These are phyloP conservation scores for Heliconius ethilla DNA, from an alignment of 2,888 invertebrate genomes.

Conservation along the genomic window DNA sequence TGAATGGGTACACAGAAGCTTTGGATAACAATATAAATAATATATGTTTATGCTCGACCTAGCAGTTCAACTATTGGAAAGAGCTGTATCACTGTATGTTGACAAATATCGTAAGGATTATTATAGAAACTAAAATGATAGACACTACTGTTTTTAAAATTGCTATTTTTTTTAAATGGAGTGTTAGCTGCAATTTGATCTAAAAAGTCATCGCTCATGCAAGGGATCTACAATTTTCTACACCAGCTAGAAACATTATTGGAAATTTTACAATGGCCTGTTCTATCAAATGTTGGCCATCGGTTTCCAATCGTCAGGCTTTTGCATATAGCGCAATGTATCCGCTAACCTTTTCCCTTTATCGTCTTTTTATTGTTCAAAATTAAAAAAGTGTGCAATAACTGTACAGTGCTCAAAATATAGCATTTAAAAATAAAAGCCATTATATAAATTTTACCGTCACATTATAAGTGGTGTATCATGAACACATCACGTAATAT, in stretches of 20 bases:
- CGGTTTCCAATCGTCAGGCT: neutral
- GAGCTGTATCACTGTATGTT: slow-evolving; percentile 61
- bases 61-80: slow-evolving; percentile 71
- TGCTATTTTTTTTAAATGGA: slow-evolving; percentile 63
- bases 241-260: slow-evolving; percentile 38
- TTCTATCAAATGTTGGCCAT: slow-evolving; percentile 13
- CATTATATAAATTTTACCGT: slow-evolving; percentile 37
- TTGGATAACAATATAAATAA: slow-evolving; percentile 76
- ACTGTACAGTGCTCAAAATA: slow-evolving; percentile 73
- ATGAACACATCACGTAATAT: slow-evolving; percentile 24
- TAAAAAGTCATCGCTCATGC: slow-evolving; percentile 76
- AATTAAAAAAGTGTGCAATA: slow-evolving; percentile 59
- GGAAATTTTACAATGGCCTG: slow-evolving; percentile 24
- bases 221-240: slow-evolving; percentile 58
- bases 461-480: slow-evolving; percentile 34
- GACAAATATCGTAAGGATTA: slow-evolving; percentile 55
- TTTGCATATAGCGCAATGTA: neutral
- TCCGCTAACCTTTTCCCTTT: neutral
- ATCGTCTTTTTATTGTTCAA: slow-evolving; percentile 41
- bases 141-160: slow-evolving; percentile 65
- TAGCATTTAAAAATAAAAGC: slow-evolving; percentile 58
- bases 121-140: slow-evolving; percentile 62
- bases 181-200: slow-evolving; percentile 81
- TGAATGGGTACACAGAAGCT: slow-evolving; percentile 81
- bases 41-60: slow-evolving; percentile 72